phyloP scores from a whole-genome alignment of 2,888 invertebrate species.

The Fissipunctia ypsillon region DNA sequence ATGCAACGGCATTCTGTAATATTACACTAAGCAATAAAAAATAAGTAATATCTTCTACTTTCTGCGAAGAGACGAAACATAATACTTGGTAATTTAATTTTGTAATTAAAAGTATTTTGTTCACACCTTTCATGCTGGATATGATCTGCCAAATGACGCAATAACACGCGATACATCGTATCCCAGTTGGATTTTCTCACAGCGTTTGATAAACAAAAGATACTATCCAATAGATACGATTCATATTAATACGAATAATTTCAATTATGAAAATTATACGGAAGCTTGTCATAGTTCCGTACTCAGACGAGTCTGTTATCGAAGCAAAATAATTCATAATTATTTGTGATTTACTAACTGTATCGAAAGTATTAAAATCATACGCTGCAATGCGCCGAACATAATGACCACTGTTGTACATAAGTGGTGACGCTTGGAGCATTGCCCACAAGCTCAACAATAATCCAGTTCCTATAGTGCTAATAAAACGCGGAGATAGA shows the following conservation, averaged over 20 bases:
- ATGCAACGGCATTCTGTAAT: conserved; percentile 31
- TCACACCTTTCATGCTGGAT: conserved; percentile 4
- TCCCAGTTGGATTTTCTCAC: conserved; percentile 8
- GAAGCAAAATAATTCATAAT: background rate
- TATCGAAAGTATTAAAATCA: background rate
- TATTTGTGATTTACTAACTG: background rate
- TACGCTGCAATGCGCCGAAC: background rate
- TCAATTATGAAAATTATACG: background rate
- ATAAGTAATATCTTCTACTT: conserved; percentile 4
- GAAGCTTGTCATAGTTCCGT: background rate
- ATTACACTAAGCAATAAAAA: conserved; percentile 3
- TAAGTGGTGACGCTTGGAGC: conserved; percentile 5
- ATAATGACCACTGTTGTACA: background rate
- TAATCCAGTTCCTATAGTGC: conserved; percentile 17
- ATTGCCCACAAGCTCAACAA: conserved; percentile 26
- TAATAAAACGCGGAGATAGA: background rate
- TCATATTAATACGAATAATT: background rate
- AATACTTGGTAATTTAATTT: conserved; percentile 8
- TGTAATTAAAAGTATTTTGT: conserved; percentile 22
- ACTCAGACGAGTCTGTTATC: background rate
- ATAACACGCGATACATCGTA: background rate
- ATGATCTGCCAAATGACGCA: conserved; percentile 17
- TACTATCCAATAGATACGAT: conserved; percentile 27
- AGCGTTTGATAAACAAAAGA: background rate
- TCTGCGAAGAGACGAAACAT: conserved; percentile 19